Evolutionary conservation across 2,113 vertebrate genomes (phyloP), one percentile per base, ranked within the genome.

Genomic region (Rhinichthys klamathensis): DNA sequence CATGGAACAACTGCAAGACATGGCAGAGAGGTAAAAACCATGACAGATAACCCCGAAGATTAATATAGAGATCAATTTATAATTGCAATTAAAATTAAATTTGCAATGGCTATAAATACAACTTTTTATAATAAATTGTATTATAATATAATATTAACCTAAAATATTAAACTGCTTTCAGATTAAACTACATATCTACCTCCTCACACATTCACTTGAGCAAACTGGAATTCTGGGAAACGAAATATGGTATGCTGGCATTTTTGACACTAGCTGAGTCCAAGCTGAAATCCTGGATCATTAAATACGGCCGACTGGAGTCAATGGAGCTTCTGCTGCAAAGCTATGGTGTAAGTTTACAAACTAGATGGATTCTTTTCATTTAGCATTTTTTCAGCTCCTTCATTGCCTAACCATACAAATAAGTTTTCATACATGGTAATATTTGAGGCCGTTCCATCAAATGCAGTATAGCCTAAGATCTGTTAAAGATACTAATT

Each of bases 251-350:
- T 74, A 94, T 99, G 82, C 95, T 98, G 90, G 97, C 96, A n/a
- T 97, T 99, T 81, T 94, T 99, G 85, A 94, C 97, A 61, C 92
- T 99, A 83, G 97, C 97, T 46, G 98, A 99, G 92, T 97, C 97
- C 23, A 99, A 98, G 89, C 96, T 99, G 73, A 99, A 99, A 92
- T 97, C 97, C 0, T 99, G 98, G 98, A 99, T 99, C 90, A 96
- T 99, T 87, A 99, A 99, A 93, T 99, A 99, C 0, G 98, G 98
- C 90, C 95, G 97, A 25, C 93, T 96, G 74, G 98, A 99, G 35
- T 97, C 97, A 0, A 97, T 99, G 73, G 97, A 99, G 87, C 93
- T 97, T 12, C 94, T 99, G 82, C 90, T 99, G 67, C 97, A 99
- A 35, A 97, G 94, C 91, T 99, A 99, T 85, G 90, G 97, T 49